Conservation (phyloP, 2,797 vertebrate genomes). For the Falco concolor region DNA sequence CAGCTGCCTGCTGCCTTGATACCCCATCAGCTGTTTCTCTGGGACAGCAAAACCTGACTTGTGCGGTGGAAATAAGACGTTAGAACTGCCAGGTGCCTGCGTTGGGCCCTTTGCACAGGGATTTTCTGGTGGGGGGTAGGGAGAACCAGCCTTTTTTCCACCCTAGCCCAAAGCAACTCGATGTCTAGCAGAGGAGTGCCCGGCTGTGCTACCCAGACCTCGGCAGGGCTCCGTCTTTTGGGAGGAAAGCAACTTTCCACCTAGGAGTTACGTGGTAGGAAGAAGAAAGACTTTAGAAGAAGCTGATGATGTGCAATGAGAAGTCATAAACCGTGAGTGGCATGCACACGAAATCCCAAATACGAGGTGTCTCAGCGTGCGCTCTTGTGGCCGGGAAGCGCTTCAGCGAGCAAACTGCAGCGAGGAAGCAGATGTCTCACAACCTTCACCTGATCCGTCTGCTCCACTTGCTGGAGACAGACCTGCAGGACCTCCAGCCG, state of each 20-base stretch:
- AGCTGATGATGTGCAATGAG: not conserved
- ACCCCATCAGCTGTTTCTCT: not conserved
- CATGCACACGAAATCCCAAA: not conserved
- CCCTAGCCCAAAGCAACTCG: not conserved
- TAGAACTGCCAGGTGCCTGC: not conserved
- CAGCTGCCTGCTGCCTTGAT: not conserved
- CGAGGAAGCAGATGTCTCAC: conserved; percentile 21
- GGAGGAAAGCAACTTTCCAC: not conserved
- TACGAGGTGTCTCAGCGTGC: not conserved
- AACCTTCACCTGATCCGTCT: conserved; percentile 68
- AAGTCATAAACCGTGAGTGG: not conserved
- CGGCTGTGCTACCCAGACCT: not conserved
- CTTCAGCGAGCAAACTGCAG: conserved; percentile 11
- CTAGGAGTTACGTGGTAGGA: not conserved
- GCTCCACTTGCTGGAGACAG: conserved; percentile 70
- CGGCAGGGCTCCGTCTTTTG: accelerated
- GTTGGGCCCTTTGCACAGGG: not conserved
- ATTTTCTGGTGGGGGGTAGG: not conserved
- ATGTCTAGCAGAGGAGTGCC: not conserved
- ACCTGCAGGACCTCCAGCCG: conserved; percentile 76
- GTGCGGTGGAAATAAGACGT: not conserved
- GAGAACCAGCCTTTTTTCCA: not conserved
- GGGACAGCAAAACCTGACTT: not conserved
- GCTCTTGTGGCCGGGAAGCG: not conserved
- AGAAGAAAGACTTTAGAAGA: not conserved